A percentile compares a stretch with the other conserved stretches of the same genome.
Evolutionary conservation across 1,140 invertebrate genomes (phyloP).

Genomic region (Teleogryllus occipitalis): DNA sequence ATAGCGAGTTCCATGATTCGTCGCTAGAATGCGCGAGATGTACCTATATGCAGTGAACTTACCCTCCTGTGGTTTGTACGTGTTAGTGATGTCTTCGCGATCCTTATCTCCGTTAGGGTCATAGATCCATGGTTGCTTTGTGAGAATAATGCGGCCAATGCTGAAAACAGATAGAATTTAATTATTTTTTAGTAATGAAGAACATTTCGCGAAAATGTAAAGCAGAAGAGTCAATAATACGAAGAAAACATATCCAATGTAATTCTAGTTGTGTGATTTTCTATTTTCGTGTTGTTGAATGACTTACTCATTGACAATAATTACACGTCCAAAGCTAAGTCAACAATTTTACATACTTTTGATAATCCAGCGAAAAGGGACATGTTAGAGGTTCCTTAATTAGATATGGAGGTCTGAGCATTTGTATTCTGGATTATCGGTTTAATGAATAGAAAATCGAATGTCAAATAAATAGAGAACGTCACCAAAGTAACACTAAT

Average conservation of each 20-base stretch:
- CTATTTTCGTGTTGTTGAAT: background rate
- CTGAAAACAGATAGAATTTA: constrained; percentile 36
- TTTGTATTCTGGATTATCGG: background rate
- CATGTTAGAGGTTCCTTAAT: background rate
- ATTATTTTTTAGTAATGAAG: background rate
- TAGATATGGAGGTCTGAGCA: background rate
- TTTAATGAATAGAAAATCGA: no score
- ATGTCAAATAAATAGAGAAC: no score
- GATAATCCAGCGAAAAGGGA: background rate
- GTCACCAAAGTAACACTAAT: no score
- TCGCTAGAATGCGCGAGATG: no score
- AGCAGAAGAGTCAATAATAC: no score
- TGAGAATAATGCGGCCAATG: constrained; percentile 65
- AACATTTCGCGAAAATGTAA: no score
- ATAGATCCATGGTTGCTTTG: constrained; percentile 62
- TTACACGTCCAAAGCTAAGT: background rate
- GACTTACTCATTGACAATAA: background rate
- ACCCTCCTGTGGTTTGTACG: constrained; percentile 70
- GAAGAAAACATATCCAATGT: background rate
- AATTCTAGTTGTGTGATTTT: background rate
- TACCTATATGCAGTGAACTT: constrained; percentile 13
- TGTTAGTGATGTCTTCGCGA: constrained; percentile 56
- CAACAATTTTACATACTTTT: background rate
- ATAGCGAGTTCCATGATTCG: no score
- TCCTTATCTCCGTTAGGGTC: constrained; percentile 60